A percentile compares a stretch with the other conserved stretches of the same genome.
phyloP scores from a whole-genome alignment of 2,888 invertebrate genomes.

The Lasioglossum marginatum region DNA sequence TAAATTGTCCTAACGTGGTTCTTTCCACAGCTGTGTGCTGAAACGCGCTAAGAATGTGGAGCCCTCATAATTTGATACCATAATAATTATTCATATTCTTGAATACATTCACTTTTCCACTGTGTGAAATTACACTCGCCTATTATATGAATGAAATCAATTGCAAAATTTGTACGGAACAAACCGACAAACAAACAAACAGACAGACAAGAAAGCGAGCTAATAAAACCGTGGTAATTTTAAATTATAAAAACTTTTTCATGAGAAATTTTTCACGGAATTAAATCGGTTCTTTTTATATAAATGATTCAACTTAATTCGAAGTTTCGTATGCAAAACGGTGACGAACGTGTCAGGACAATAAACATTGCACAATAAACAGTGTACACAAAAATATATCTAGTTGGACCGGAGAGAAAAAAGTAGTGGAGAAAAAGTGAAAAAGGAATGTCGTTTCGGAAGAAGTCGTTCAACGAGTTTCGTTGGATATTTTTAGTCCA shows the following conservation, averaged over 20 bases:
- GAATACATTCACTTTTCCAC: no score
- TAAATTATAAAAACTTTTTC: not conserved
- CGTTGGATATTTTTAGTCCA: not conserved
- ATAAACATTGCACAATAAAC: not conserved
- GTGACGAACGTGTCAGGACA: not conserved
- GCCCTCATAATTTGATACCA: no score
- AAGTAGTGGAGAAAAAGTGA: not conserved
- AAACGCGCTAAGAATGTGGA: no score
- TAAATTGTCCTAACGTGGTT: no score
- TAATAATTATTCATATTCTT: no score
- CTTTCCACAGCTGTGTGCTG: no score
- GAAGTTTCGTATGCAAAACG: not conserved
- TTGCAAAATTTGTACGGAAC: no score
- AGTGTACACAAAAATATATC: not conserved
- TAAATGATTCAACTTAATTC: not conserved
- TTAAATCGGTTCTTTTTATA: not conserved
- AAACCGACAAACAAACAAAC: no score
- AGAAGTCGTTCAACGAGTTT: not conserved
- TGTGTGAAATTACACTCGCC: no score
- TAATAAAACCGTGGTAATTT: no score
- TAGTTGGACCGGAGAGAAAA: not conserved
- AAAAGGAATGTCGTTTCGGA: not conserved
- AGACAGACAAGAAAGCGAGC: no score
- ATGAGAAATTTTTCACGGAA: not conserved
- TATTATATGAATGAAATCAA: no score